phyloP scores from a whole-genome alignment of 2,113 vertebrate species.

The Thamnophis sirtalis region DNA sequence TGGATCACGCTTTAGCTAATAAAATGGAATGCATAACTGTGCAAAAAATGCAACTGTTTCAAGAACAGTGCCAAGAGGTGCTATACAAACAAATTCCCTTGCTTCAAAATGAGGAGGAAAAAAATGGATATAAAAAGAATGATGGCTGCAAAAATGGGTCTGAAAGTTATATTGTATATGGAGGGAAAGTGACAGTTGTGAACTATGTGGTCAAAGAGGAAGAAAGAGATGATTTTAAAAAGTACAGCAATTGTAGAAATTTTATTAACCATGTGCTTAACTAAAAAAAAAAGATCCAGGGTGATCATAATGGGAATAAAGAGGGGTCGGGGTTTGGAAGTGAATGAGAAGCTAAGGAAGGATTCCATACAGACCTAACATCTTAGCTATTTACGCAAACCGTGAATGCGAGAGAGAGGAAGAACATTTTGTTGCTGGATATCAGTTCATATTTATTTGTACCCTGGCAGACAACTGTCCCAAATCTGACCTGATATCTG shows the following conservation, averaged over 20 bases:
- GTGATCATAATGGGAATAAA: background rate
- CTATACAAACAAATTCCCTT: background rate
- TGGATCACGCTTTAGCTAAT: background rate
- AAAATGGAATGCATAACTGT: background rate
- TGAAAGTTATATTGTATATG: background rate
- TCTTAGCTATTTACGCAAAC: background rate
- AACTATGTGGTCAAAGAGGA: background rate
- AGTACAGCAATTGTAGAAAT: background rate
- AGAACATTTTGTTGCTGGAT: background rate
- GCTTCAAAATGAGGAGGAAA: background rate
- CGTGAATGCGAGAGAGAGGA: background rate
- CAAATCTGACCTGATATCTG: background rate
- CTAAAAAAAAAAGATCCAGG: background rate
- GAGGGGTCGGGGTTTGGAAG: background rate
- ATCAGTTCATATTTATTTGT: background rate
- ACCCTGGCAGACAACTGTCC: background rate
- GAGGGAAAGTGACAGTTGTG: background rate
- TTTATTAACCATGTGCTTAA: background rate
- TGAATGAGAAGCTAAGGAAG: background rate
- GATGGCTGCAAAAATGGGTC: background rate
- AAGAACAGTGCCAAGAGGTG: background rate
- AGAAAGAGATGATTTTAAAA: background rate
- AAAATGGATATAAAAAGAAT: background rate
- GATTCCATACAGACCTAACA: background rate
- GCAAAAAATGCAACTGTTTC: background rate